Evolutionary conservation across 2,797 vertebrate species (phyloP).

Genomic region (Antennarius maculatus): DNA sequence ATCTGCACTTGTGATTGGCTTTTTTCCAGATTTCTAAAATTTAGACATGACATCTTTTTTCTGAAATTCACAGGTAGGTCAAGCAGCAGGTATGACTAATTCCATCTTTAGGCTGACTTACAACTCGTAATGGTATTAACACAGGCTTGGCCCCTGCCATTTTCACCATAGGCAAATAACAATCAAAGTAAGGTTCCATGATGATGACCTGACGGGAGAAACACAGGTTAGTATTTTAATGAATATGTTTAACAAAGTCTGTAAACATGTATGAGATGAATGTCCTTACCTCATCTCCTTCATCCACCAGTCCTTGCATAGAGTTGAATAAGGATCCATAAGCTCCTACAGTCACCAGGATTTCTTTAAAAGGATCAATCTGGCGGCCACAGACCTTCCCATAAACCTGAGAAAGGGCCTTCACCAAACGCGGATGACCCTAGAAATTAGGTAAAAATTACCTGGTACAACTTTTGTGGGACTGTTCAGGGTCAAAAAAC

Average conservation of each 20-base stretch:
- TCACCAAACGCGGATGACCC: conserved; percentile 92
- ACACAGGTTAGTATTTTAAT: neutral
- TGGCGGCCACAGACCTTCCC: conserved; percentile 82
- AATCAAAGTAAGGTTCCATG: conserved; percentile 95
- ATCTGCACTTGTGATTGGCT: conserved; percentile 84
- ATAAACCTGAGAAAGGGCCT: conserved; percentile 90
- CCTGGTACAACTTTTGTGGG: no score
- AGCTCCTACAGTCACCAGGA: conserved; percentile 92
- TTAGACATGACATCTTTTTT: conserved; percentile 1
- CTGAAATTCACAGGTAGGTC: neutral
- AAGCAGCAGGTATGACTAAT: neutral
- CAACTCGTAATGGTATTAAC: conserved; percentile 87
- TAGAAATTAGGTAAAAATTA: conserved; percentile 44
- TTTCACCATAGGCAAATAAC: conserved; percentile 92
- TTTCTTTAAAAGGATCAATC: conserved; percentile 90
- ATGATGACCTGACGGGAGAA: conserved; percentile 88
- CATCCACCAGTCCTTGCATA: conserved; percentile 90
- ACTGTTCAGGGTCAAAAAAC: no score
- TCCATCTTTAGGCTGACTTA: conserved; percentile 75
- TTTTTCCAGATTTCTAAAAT: conserved; percentile 80
- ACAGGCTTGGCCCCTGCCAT: conserved; percentile 94
- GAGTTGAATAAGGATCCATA: conserved; percentile 92
- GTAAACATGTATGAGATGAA: neutral
- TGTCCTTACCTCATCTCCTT: conserved; percentile 89
- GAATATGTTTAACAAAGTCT: neutral